Evolutionary conservation across 2,888 invertebrate genomes (phyloP).

Genomic region (Alloplasta piceator): DNA sequence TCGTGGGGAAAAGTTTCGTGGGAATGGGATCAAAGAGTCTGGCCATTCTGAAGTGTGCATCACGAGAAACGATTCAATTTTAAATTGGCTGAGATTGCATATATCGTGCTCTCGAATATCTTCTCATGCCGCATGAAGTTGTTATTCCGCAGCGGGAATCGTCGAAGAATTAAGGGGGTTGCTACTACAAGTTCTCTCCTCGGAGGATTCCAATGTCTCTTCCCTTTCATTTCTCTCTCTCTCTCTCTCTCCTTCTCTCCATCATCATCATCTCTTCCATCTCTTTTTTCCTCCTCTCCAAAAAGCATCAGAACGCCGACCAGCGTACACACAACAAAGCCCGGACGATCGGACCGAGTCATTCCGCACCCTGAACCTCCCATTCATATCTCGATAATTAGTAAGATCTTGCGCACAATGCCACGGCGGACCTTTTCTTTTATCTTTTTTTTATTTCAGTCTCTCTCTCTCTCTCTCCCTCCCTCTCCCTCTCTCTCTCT

Average conservation of each 20-base stretch:
- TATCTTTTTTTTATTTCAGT: conserved; percentile 30
- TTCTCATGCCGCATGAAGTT: conserved; percentile 17
- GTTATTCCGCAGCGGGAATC: conserved; percentile 16
- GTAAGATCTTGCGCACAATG: conserved; percentile 75
- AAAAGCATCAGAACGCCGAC: conserved; percentile 20
- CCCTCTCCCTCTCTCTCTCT: conserved; percentile 6
- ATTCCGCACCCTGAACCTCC: conserved; percentile 71
- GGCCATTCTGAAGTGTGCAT: neutral
- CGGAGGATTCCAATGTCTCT: conserved; percentile 37
- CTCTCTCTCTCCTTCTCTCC: conserved; percentile 3
- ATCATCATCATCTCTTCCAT: conserved; percentile 26
- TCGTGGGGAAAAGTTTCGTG: neutral
- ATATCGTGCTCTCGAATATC: conserved; percentile 15
- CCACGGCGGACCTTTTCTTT: conserved; percentile 62
- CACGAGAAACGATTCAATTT: conserved; percentile 30
- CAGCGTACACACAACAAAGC: conserved; percentile 67
- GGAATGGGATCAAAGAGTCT: too few species aligned
- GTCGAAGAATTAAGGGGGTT: neutral
- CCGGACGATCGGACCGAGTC: conserved; percentile 69
- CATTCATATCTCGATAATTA: conserved; percentile 77
- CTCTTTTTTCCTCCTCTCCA: conserved; percentile 12
- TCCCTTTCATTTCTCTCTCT: conserved; percentile 2
- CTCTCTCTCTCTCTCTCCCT: conserved; percentile 23
- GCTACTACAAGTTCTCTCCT: conserved; percentile 24
- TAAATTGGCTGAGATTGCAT: conserved; percentile 31